phyloP scores from a whole-genome alignment of 2,797 vertebrate genomes.

The Mus spretus region DNA sequence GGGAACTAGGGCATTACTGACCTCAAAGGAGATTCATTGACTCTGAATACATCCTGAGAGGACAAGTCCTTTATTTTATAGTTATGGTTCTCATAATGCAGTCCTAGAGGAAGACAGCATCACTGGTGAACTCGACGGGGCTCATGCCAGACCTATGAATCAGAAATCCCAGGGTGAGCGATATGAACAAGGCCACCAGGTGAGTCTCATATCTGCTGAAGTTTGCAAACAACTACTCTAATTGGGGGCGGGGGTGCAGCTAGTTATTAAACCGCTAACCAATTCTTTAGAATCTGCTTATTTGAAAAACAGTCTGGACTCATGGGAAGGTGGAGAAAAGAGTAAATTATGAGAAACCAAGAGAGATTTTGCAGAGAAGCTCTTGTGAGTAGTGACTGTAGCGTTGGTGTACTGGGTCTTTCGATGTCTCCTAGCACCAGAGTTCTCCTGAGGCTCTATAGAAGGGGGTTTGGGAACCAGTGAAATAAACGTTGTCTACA shows the following conservation, averaged over 20 bases:
- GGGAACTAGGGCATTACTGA: neutral
- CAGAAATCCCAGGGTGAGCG: neutral
- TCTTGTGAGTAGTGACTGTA: neutral
- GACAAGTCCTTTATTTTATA: neutral
- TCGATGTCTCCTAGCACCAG: neutral
- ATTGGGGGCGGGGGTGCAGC: neutral
- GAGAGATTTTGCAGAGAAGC: neutral
- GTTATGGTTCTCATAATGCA: neutral
- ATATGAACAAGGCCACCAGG: neutral
- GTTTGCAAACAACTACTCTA: neutral
- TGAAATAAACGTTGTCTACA: neutral
- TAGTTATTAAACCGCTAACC: neutral
- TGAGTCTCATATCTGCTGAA: neutral
- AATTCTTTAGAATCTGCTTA: slow-evolving; percentile 30
- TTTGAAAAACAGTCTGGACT: slow-evolving; percentile 14
- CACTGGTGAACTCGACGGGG: neutral
- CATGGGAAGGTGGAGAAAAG: slow-evolving; percentile 32
- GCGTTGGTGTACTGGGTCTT: neutral
- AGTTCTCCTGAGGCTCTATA: neutral
- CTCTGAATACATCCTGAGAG: neutral
- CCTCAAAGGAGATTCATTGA: neutral
- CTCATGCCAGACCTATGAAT: neutral
- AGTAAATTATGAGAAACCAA: neutral
- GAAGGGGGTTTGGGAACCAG: neutral
- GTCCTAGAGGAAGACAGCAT: neutral